phyloP scores from a whole-genome alignment of 2,113 vertebrate species.

The Podocnemis expansa region DNA sequence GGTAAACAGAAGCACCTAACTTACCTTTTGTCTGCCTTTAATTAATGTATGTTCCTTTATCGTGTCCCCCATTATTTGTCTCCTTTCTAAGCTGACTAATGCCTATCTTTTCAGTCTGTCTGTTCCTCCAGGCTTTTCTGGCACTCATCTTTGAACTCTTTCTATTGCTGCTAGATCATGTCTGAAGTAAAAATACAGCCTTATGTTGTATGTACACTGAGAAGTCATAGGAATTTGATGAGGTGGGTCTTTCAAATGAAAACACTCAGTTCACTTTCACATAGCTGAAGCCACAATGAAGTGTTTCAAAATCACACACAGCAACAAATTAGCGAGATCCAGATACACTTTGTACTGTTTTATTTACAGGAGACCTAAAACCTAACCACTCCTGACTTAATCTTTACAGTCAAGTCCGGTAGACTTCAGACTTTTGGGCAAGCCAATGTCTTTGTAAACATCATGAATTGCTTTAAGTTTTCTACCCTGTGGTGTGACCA shows the following conservation, averaged over 20 bases:
- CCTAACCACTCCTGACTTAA: not conserved
- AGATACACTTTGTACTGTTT: accelerated
- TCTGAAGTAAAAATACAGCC: not conserved
- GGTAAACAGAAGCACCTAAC: not conserved
- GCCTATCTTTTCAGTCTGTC: not conserved
- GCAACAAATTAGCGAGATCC: accelerated
- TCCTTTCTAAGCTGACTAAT: not conserved
- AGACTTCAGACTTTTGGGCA: not conserved
- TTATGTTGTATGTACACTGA: not conserved
- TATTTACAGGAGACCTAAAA: not conserved
- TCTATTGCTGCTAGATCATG: not conserved
- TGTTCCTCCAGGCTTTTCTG: not conserved
- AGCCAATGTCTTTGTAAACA: not conserved
- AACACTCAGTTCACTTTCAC: accelerated
- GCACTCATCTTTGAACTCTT: accelerated
- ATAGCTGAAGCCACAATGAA: accelerated
- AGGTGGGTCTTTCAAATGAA: not conserved
- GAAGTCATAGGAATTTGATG: not conserved
- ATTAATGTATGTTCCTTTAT: not conserved
- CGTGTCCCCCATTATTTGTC: not conserved
- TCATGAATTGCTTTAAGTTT: not conserved
- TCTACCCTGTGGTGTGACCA: not conserved
- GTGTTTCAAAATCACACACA: not conserved
- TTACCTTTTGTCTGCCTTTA: not conserved
- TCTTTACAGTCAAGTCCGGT: not conserved